Base-by-base conservation (phyloP, 37 sponge, comb jelly and placozoan species). In the Halichondria panicea region DNA sequence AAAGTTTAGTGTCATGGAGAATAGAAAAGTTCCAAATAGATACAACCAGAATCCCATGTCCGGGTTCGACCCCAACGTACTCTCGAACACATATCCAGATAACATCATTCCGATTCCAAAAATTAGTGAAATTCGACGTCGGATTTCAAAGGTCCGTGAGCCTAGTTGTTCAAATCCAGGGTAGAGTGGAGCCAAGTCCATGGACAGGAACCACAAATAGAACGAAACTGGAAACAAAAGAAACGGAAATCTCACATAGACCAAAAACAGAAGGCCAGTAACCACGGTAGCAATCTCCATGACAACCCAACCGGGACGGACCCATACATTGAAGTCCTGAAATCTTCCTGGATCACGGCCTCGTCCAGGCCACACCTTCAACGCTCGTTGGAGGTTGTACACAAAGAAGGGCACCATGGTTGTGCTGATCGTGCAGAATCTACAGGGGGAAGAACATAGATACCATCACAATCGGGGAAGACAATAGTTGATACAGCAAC, bases 41-140 rank as follows among this genome's bases (percentile, higher is more conserved):
- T 82, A 82, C 11, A 82, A 18, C 82, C 82, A 82, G 55, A 73
- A 82, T 8, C 74, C 74, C 37, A 74, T 66, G 55, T 82, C 82
- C 0, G 81, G 81, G 6, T 80, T 32, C 3, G 81, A 70, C 19
- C 81, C 81, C 59, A 80, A 32, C 18, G 5, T 8, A 0, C 18
- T 12, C 28, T 82, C 82, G 30, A 73, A 8, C 31, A 82, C 30
- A 24, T 32, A 54, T 40, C 74, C 82, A 38, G 42, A 4, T 22
- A 44, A 18, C 43, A 82, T 64, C 42, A 65, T 70, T 25, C 39
- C 53, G 2, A 82, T 21, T 15, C 82, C 82, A 64, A 82, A 63
- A n/a, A 63, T 55, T 27, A 64, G 21, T 7, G 81, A 80, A 39
- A 80, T 38, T n/a, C 8, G 22, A 37, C 57, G 24, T 4, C 81